phyloP scores from a whole-genome alignment of 2,888 invertebrate genomes.

The Sinodicranocentrus sp. region DNA sequence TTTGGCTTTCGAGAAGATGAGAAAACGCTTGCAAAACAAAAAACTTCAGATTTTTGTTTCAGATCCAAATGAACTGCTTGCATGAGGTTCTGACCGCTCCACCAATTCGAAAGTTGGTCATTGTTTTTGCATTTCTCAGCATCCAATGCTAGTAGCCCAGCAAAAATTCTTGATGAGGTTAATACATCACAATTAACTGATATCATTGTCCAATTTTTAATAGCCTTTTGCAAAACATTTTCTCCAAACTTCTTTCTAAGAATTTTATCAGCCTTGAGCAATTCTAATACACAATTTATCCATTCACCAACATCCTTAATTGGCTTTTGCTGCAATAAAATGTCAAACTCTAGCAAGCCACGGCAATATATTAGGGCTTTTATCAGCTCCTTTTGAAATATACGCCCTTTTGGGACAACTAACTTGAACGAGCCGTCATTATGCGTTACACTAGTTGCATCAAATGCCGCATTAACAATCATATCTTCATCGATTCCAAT shows the following conservation, averaged over 20 bases:
- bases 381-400: conserved; percentile 70
- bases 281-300: conserved; percentile 59
- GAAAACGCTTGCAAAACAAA: conserved; percentile 71
- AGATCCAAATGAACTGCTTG: conserved; percentile 58
- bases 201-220: conserved; percentile 71
- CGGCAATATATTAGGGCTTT: conserved; percentile 54
- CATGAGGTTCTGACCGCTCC: conserved; percentile 69
- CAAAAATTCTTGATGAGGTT: conserved; percentile 65
- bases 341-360: conserved; percentile 54
- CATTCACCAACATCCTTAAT: conserved; percentile 68
- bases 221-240: conserved; percentile 53
- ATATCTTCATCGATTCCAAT: conserved; percentile 33
- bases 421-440: conserved; percentile 35
- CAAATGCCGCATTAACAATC: conserved; percentile 54
- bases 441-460: conserved; percentile 36
- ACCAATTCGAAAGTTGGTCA: conserved; percentile 68
- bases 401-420: conserved; percentile 69
- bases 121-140: conserved; percentile 64
- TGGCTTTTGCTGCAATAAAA: conserved; percentile 41
- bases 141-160: conserved; percentile 68
- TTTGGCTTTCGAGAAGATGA: conserved; percentile 56
- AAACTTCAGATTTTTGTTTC: conserved; percentile 69
- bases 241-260: conserved; percentile 59
- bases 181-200: conserved; percentile 69
- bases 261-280: conserved; percentile 50